Base-by-base conservation (phyloP, 30 jellyfish, hydroid and myxozoan genomes). In the Rhopilema esculentum region DNA sequence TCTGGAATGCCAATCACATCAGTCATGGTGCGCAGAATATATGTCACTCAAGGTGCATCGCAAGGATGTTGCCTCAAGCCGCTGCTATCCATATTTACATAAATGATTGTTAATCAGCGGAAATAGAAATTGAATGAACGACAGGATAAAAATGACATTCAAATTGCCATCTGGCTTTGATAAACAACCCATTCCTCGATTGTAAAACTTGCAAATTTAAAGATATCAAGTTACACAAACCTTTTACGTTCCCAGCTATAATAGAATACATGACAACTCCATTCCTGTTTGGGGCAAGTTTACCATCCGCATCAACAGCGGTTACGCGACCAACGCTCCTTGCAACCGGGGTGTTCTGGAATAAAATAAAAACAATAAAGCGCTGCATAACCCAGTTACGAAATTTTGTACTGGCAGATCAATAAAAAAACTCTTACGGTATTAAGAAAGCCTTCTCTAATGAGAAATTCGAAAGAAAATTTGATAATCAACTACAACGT, bases 281-380 rank as follows among this genome's bases (percentile, higher is more conserved):
- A 91, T 91, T 91, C 64, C 52, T 29, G 83, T 91, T 91, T 16
- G 92, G 92, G 9, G 95, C 92, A 49, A 83, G 61, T 64, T 75
- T 80, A 1, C 93, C 97, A 72, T 91, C 97, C 32, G n/a, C 51
- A 65, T 91, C 97, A 12, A 27, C 29, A 20, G 97, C 97, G 1
- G 66, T 30, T 1, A 90, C 97, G 1, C 85, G 84, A 1, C 97
- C 97, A 26, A 90, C 84, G 63, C 84, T 79, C 76, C 77, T 82
- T 63, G 77, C 86, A 16, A 63, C 77, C n/a, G 97, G 88, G 50
- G 71, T 18, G 66, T 89, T 89, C 97, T 89, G 65, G 16, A 88
- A 78, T 27, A 67, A 23, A 24, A 81, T 62, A 65, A 64, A 16
- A 4, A 16, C 9, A 9, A 4, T 17, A 40, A n/a, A n/a, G n/a